Conservation (phyloP, 2,797 vertebrate genomes). For the Lerista edwardsae region DNA sequence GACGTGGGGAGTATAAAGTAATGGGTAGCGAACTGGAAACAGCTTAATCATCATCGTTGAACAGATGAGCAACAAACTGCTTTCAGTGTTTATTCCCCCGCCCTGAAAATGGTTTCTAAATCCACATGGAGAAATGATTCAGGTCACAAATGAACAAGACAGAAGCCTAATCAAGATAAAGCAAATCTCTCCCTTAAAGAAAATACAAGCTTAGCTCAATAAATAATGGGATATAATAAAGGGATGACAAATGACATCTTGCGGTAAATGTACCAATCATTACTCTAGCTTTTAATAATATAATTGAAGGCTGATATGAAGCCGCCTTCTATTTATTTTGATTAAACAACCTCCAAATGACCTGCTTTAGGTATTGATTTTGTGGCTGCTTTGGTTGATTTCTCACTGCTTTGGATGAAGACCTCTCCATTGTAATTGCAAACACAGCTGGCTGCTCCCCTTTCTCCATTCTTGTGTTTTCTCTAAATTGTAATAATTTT, state of each 20-base stretch:
- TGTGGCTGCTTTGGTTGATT: constrained; percentile 3
- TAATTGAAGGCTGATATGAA: constrained; percentile 10
- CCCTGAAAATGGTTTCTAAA: background rate
- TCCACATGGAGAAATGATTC: background rate
- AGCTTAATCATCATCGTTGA: background rate
- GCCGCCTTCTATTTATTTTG: background rate
- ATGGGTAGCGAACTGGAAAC: background rate
- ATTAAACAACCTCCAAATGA: background rate
- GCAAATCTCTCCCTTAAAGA: background rate
- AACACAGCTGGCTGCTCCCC: background rate
- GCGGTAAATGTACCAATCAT: background rate
- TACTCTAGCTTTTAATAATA: background rate
- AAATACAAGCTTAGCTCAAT: background rate
- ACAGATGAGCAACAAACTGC: background rate
- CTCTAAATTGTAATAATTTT: background rate
- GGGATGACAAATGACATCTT: background rate
- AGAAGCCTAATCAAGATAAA: background rate
- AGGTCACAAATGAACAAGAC: background rate
- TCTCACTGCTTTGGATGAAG: background rate
- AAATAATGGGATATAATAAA: constrained; percentile 14
- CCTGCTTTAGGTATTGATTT: constrained; percentile 18
- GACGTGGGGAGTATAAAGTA: background rate
- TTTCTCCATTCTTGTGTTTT: background rate
- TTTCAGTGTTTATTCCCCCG: background rate
- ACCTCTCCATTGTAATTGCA: background rate